These are phyloP conservation scores for Montipora capricornis DNA, from an alignment of 64 coral and sea anemone genomes.

Conservation along the genomic window DNA sequence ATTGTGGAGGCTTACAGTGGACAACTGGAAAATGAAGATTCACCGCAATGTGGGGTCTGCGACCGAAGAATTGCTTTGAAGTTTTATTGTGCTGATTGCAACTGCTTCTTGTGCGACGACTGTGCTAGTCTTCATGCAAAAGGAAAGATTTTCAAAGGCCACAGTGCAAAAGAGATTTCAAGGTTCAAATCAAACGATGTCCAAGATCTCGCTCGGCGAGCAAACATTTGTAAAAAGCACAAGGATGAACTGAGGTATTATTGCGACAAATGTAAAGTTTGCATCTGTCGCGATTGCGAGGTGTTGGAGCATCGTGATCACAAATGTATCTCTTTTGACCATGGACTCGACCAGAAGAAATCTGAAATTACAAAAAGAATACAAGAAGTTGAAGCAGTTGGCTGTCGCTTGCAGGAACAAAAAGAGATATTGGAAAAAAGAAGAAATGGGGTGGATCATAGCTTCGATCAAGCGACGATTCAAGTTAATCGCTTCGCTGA, in stretches of 20 bases:
- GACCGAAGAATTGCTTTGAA: background rate
- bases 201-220: too few species aligned
- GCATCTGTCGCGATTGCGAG: too few species aligned
- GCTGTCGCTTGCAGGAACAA: background rate
- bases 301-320: too few species aligned
- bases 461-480: constrained; percentile 3
- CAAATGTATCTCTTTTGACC: too few species aligned
- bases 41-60: background rate
- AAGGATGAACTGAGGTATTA: too few species aligned
- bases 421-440: background rate
- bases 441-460: background rate
- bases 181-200: too few species aligned
- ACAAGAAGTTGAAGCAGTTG: too few species aligned
- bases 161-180: too few species aligned
- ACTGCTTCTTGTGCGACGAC: background rate
- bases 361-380: too few species aligned
- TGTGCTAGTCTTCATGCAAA: background rate
- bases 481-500: background rate
- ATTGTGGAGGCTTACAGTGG: constrained; percentile 24
- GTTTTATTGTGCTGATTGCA: constrained; percentile 15
- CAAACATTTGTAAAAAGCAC: too few species aligned
- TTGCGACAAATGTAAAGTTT: too few species aligned
- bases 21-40: background rate
- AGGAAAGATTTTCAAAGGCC: background rate
- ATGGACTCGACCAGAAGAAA: too few species aligned